Base-by-base conservation (phyloP, 2,797 vertebrate genomes). In the Anas bernieri region DNA sequence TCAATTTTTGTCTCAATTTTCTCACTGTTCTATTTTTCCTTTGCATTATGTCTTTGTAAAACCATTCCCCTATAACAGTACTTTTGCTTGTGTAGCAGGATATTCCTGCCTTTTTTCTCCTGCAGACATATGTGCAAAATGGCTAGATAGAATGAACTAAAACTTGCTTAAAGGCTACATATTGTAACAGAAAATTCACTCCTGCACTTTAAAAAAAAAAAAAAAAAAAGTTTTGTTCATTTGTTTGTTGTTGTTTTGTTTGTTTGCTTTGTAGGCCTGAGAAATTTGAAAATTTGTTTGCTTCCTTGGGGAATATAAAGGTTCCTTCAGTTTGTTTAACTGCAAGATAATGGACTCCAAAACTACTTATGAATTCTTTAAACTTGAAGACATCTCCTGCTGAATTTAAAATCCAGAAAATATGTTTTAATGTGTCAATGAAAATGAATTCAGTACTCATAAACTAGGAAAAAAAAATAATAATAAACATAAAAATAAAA, bases 401-500 rank as follows among this genome's bases (percentile, higher is more conserved):
- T 86, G 83, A 92, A 92, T 55, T 92, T 82, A 41, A 56, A 91
- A 88, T 28, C 8, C 22, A 50, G 17, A 37, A 73, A 59, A 22
- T n/a, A 37, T 17, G 7, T 79, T 82, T 79, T 43, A 86, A 75
- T 17, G 12, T 56, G 20, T 6, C 54, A 72, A 15, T 28, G 39
- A 96, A 83, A 72, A 15, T 28, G 39, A 96, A 83, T 63, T 86
- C 39, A 76, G 31, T 39, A 23, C 3, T 46, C 52, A 69, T 69
- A 68, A 66, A 43, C 35, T 17, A 33, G 26, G 33, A 54, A 61
- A 33, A 11, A 77, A 43, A 50, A 33, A 8, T 43, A 43, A 43
- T 43, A 43, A 2, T 37, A 69, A 52, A 41, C 31, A 15, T 18
- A 43, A 26, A 54, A 50, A 70, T 25, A 50, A 26, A 26, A 50